phyloP scores from a whole-genome alignment of 1,140 invertebrate species.

The Ips typographus region DNA sequence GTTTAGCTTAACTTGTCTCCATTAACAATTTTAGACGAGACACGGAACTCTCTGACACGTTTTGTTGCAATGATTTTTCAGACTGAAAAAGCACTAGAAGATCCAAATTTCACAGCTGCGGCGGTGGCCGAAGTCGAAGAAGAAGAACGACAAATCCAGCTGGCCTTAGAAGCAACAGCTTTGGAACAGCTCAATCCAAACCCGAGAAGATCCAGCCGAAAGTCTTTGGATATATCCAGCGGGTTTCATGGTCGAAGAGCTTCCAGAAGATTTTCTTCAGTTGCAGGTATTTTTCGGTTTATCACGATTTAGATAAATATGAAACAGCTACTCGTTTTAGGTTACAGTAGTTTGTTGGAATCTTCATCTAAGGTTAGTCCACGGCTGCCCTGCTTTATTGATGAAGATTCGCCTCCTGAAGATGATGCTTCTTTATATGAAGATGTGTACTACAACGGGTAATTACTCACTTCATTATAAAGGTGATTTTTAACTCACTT shows the following conservation, averaged over 20 bases:
- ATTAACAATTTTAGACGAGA: neutral
- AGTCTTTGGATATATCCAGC: constrained; percentile 56
- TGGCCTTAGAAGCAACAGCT: constrained; percentile 69
- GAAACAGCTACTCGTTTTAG: neutral
- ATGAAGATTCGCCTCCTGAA: constrained; percentile 49
- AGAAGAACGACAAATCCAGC: constrained; percentile 70
- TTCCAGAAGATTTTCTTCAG: constrained; percentile 63
- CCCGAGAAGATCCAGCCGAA: constrained; percentile 53
- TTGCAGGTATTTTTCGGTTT: constrained; percentile 53
- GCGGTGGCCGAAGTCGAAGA: constrained; percentile 77
- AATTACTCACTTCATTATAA: neutral
- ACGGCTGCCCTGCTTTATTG: constrained; percentile 45
- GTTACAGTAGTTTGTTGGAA: constrained; percentile 67
- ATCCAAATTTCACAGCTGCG: constrained; percentile 65
- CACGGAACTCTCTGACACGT: neutral
- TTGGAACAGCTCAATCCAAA: constrained; percentile 56
- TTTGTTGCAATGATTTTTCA: constrained; percentile 9
- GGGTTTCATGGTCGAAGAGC: constrained; percentile 54
- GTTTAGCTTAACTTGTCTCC: too few species aligned
- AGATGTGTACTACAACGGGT: constrained; percentile 49
- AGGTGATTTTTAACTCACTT: neutral
- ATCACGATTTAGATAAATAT: neutral
- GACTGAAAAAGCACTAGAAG: constrained; percentile 67
- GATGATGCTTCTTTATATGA: constrained; percentile 45
- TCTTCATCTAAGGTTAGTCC: constrained; percentile 58